A percentile compares a stretch with the other conserved stretches of the same genome.
These are phyloP conservation scores for Troides aeacus DNA, from an alignment of 2,888 invertebrate genomes.

Conservation along the genomic window DNA sequence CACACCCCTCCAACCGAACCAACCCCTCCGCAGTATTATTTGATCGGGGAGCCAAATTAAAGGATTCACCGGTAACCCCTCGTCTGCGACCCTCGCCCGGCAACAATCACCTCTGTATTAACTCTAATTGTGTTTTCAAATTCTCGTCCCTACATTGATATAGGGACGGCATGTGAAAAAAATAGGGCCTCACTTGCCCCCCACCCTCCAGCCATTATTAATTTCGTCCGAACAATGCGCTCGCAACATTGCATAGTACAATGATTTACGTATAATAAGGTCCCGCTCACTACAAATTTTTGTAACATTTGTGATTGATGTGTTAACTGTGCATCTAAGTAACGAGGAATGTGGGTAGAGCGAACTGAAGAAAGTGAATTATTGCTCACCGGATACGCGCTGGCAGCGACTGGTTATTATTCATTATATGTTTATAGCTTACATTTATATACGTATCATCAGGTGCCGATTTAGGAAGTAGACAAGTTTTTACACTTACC, in stretches of 20 bases:
- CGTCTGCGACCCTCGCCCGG: constrained; percentile 70
- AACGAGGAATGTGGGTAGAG: background rate
- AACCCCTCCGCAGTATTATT: constrained; percentile 76
- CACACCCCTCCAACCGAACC: too few relatives aligned
- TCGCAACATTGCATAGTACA: constrained; percentile 34
- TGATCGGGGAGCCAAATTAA: constrained; percentile 80
- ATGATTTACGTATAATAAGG: constrained; percentile 8
- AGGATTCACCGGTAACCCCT: constrained; percentile 77
- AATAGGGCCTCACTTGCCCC: constrained; percentile 67
- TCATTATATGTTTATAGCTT: too few relatives aligned
- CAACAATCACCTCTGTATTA: constrained; percentile 81
- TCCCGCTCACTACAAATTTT: constrained; percentile 2
- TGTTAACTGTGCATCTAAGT: background rate
- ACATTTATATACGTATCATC: too few relatives aligned
- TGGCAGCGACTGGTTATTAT: too few relatives aligned
- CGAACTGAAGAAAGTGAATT: too few relatives aligned
- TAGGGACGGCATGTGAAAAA: constrained; percentile 69
- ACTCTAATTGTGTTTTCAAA: constrained; percentile 81
- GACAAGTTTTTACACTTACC: too few relatives aligned
- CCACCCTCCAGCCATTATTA: constrained; percentile 64
- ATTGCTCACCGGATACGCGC: too few relatives aligned
- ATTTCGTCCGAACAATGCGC: constrained; percentile 60
- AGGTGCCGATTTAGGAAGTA: too few relatives aligned
- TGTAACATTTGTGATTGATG: background rate
- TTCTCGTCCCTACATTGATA: constrained; percentile 69